These are phyloP conservation scores for Trochalopteron elliotii DNA, from an alignment of 2,113 vertebrate genomes.

Conservation along the genomic window DNA sequence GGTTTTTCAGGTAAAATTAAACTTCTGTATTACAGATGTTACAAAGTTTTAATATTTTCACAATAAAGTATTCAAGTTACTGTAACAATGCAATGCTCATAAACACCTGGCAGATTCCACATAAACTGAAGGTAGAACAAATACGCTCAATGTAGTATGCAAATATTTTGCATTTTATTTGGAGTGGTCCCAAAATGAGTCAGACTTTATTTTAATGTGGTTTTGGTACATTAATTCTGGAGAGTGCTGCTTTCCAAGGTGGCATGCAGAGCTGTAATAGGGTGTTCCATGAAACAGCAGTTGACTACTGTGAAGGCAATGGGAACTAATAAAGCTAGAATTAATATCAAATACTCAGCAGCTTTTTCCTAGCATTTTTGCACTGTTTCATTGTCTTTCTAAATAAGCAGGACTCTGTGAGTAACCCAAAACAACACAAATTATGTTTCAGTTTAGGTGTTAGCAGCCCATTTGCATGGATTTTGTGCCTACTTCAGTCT, in stretches of 20 bases:
- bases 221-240: neutral
- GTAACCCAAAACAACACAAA: neutral
- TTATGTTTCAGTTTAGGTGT: neutral
- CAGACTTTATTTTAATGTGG: neutral
- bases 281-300: neutral
- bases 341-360: neutral
- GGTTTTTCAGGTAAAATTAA: neutral
- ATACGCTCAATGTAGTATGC: neutral
- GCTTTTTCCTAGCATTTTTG: neutral
- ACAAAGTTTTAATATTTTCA: neutral
- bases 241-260: neutral
- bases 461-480: neutral
- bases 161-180: neutral
- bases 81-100: neutral
- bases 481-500: neutral
- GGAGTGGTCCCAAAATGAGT: neutral
- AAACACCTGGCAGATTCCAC: neutral
- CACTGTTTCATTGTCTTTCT: neutral
- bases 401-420: neutral
- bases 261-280: neutral
- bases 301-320: neutral
- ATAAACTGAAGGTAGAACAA: neutral
- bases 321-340: neutral
- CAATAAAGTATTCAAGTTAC: neutral
- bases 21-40: neutral